Evolutionary conservation across 2,797 vertebrate genomes (phyloP), one percentile per base, ranked within the genome.

Genomic region (Picus viridis): DNA sequence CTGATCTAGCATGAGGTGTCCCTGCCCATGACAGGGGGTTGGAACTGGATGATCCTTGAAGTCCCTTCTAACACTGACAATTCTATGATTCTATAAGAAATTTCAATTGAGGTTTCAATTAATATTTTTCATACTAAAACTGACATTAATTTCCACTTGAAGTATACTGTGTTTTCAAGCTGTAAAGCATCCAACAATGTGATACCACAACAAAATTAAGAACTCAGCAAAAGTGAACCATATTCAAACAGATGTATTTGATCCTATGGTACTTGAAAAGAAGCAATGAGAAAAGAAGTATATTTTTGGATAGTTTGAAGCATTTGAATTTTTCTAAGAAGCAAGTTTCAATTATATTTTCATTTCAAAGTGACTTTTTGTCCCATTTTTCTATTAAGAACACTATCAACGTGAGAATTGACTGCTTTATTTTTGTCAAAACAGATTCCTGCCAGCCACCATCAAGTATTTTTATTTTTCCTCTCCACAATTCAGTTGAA

Each of bases 391-490:
- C 8, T 70, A 20, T 67, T 70, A 71, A 85, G 57, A 89, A 74
- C 18, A 34, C 15, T 49, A 75, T 63, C 41, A 45, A 64, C 6
- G 69, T n/a, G 12, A 85, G 45, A 73, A 91, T 73, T 7, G 89
- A 77, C 41, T 34, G 20, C 2, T 49, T 80, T 72, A 30, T 56
- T 91, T 94, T 89, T 76, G 20, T 76, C 30, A 88, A 89, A 94
- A 78, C 68, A 32, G 32, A 30, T 78, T 83, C 76, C 75, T 77
- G 39, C 69, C 49, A 89, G n/a, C 39, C 15, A 77, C n/a, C 8
- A 69, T 20, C 32, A 67, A 78, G 18, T 78, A 70, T 83, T 89
- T 92, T 93, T 76, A 36, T 53, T 90, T 91, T 80, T 69, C 16
- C 32, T 76, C 49, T 88, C 53, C 30, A 22, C 29, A 68, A 70